phyloP scores from a whole-genome alignment of 2,113 vertebrate genomes.

The Corythornis cristatus region DNA sequence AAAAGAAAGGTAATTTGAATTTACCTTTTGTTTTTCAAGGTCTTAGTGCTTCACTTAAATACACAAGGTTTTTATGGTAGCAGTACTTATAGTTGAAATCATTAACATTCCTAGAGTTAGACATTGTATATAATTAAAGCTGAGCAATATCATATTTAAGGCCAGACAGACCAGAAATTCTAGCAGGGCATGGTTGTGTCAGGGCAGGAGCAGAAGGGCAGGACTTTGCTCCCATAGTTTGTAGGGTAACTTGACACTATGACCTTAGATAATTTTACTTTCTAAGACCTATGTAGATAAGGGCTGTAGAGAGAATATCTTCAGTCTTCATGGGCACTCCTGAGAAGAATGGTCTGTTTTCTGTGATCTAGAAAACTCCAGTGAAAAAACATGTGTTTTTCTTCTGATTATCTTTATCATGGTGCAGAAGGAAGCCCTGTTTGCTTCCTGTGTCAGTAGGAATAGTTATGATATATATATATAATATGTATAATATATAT shows the following conservation, averaged over 20 bases:
- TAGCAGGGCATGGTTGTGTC: not conserved
- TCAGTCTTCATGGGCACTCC: not conserved
- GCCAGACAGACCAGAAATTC: not conserved
- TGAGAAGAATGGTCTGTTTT: not conserved
- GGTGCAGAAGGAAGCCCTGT: not conserved
- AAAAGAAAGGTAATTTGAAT: not conserved
- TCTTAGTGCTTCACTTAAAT: not conserved
- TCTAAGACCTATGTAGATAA: not conserved
- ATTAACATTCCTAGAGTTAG: not conserved
- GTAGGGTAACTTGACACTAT: fast-evolving
- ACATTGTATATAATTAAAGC: not conserved
- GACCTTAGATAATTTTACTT: not conserved
- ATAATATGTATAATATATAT: too few species aligned
- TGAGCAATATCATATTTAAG: not conserved
- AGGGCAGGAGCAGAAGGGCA: not conserved
- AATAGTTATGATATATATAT: not conserved
- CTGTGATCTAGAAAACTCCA: not conserved
- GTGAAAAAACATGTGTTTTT: not conserved
- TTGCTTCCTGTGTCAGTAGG: not conserved
- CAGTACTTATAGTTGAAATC: not conserved
- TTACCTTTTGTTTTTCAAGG: not conserved
- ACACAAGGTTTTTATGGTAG: not conserved
- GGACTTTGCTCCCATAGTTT: not conserved
- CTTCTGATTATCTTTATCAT: not conserved
- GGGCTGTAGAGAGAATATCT: not conserved